A percentile compares a stretch with the other conserved stretches of the same genome.
phyloP scores from a whole-genome alignment of 2,888 invertebrate species.

The Periphyllus acericola region DNA sequence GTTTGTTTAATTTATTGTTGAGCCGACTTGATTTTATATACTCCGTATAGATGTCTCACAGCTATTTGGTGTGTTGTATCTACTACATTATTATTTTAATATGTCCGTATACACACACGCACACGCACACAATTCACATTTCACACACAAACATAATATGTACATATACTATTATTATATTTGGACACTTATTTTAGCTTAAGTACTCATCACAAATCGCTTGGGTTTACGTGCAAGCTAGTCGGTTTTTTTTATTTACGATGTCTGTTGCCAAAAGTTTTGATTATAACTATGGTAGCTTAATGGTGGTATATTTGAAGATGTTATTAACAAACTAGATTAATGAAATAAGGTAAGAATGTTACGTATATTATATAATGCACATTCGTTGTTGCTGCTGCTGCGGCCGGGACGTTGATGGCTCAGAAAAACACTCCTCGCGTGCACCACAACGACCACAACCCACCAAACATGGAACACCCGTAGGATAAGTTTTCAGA shows the following conservation, averaged over 20 bases:
- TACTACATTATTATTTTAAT: slow-evolving; percentile 21
- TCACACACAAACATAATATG: slow-evolving; percentile 1
- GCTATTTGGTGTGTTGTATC: slow-evolving; percentile 35
- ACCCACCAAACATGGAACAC: background rate
- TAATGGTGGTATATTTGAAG: slow-evolving; percentile 38
- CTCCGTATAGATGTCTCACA: background rate
- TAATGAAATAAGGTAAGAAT: slow-evolving; percentile 54
- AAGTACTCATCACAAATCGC: slow-evolving; percentile 56
- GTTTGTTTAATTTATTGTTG: background rate
- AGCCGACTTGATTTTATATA: slow-evolving; percentile 5
- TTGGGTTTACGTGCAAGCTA: slow-evolving; percentile 32
- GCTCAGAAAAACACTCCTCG: background rate
- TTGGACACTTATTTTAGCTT: slow-evolving; percentile 44
- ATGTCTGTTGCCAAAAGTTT: slow-evolving; percentile 36
- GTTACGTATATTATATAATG: background rate
- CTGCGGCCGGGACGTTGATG: background rate
- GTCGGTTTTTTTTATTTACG: background rate
- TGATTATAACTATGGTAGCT: slow-evolving; percentile 48
- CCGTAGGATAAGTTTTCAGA: too few relatives aligned
- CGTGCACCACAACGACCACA: background rate
- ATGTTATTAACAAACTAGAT: slow-evolving; percentile 50
- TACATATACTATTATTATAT: slow-evolving; percentile 7
- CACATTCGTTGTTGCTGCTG: background rate
- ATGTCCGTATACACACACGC: background rate
- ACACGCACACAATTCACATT: slow-evolving; percentile 18